Evolutionary conservation across 2,888 invertebrate species (phyloP).

Genomic region (Balanococcus diminutus): DNA sequence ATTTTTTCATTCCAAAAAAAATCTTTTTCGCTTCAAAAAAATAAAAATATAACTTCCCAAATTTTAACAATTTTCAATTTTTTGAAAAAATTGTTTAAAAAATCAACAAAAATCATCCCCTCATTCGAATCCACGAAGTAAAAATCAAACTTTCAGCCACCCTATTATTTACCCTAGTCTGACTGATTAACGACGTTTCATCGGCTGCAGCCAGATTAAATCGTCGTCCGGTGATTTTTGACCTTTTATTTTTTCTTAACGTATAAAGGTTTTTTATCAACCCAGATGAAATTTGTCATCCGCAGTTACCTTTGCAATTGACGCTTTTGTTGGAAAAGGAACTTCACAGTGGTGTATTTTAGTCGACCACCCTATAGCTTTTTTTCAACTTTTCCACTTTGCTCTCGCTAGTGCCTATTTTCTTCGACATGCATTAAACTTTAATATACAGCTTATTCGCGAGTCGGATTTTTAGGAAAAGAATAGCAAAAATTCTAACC

Average conservation of each 20-base stretch:
- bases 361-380: neutral
- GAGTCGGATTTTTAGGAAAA: neutral
- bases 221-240: neutral
- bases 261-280: neutral
- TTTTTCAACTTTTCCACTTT: neutral
- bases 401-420: no score
- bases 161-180: no score
- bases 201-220: neutral
- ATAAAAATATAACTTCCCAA: no score
- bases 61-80: no score
- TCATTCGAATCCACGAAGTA: no score
- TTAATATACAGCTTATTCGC: neutral
- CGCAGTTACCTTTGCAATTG: slow-evolving; percentile 1
- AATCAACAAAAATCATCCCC: no score
- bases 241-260: neutral
- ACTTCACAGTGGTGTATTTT: neutral
- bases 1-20: no score
- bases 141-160: no score
- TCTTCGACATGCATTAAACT: neutral
- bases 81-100: no score
- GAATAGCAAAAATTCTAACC: neutral
- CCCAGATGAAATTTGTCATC: neutral
- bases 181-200: no score
- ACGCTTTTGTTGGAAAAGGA: neutral
- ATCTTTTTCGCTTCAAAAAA: no score